Conservation (phyloP, 2,113 vertebrate genomes). For the Andinoacara biseriatus region DNA sequence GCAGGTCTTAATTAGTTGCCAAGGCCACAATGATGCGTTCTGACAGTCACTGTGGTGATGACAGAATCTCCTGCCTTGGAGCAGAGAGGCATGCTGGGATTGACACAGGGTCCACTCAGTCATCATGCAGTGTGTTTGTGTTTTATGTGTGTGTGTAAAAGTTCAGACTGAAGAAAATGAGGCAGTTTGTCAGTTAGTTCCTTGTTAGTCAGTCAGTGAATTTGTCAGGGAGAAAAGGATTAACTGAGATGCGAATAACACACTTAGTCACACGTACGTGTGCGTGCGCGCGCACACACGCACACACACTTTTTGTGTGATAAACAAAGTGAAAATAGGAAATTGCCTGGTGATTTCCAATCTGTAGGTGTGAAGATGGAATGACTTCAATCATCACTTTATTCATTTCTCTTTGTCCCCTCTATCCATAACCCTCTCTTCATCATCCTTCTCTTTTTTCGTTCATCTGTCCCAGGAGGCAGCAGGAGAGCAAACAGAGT, state of each 20-base stretch:
- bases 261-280: not conserved
- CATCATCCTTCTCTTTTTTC: conserved; percentile 7
- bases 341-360: conserved; percentile 59
- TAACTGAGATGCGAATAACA: conserved; percentile 11
- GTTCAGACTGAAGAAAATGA: conserved; percentile 36
- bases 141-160: not conserved
- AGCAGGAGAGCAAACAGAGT: conserved; percentile 12
- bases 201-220: conserved; percentile 48
- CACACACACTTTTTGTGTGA: not conserved
- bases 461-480: conserved; percentile 35
- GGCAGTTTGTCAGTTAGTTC: conserved; percentile 48
- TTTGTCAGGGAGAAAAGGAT: conserved; percentile 35
- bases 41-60: conserved; percentile 69
- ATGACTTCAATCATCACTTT: conserved; percentile 56
- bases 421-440: conserved; percentile 21
- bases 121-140: conserved; percentile 39
- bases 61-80: conserved; percentile 68
- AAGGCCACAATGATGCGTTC: conserved; percentile 58
- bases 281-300: not conserved
- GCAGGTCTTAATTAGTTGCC: conserved; percentile 75
- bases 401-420: conserved; percentile 22
- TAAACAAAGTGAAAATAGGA: conserved; percentile 49
- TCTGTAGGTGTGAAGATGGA: conserved; percentile 62
- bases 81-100: conserved; percentile 73
- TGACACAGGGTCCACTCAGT: conserved; percentile 58